Conservation (phyloP, 2,113 vertebrate genomes). For the Coracopsis vasa region DNA sequence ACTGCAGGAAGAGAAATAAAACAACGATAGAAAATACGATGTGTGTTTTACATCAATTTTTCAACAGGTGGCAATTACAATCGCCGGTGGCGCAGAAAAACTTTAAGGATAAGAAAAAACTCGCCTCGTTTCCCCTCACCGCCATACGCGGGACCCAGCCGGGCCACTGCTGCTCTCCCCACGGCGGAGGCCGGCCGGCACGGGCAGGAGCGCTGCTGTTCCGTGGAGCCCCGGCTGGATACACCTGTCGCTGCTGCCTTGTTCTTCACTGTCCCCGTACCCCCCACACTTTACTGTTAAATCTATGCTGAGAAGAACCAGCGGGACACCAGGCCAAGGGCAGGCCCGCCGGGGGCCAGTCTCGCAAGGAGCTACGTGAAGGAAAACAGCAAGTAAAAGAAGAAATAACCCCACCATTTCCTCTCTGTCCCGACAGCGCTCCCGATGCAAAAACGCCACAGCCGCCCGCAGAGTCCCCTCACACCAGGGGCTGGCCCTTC, state of each 20-base stretch:
- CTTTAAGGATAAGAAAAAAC: accelerated
- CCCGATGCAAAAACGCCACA: accelerated
- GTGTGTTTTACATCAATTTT: background rate
- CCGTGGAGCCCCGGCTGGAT: background rate
- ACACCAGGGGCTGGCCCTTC: no score
- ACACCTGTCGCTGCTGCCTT: background rate
- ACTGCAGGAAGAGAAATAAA: background rate
- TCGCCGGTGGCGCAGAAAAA: background rate
- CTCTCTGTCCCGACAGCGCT: no score
- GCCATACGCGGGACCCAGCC: accelerated
- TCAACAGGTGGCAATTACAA: background rate
- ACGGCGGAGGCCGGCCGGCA: no score
- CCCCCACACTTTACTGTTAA: accelerated
- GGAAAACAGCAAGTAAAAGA: background rate
- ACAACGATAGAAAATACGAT: accelerated
- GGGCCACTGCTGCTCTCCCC: accelerated
- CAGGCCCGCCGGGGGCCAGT: no score
- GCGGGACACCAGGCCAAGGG: no score
- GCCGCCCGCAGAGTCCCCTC: no score
- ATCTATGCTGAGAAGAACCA: background rate
- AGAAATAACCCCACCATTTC: background rate
- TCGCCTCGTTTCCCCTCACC: background rate
- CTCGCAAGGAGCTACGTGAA: background rate
- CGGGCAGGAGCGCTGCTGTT: background rate
- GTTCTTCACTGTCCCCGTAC: accelerated